Percentiles rank a stretch among this genome's conserved stretches.
Evolutionary conservation across 2,797 vertebrate species (phyloP).

Genomic region (Schizopygopsis malacanthus): DNA sequence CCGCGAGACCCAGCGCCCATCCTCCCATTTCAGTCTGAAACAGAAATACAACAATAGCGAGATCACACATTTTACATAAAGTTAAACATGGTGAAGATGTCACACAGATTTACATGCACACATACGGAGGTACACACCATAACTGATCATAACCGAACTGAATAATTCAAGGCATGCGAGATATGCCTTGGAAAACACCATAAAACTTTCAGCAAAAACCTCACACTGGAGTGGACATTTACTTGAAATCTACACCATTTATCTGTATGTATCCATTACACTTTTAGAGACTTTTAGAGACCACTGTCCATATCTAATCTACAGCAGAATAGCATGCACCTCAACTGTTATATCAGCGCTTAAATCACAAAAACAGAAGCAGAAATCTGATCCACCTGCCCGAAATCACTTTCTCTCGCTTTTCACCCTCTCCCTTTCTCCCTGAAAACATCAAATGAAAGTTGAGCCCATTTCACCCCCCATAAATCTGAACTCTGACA

Average conservation of each 20-base stretch:
- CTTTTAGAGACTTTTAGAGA: background rate
- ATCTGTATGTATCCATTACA: background rate
- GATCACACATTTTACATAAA: slow-evolving; percentile 21
- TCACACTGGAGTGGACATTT: slow-evolving; percentile 1
- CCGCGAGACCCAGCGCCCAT: slow-evolving; percentile 40
- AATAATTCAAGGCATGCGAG: background rate
- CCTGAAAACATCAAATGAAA: slow-evolving; percentile 49
- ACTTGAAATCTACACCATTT: background rate
- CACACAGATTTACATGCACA: slow-evolving; percentile 21
- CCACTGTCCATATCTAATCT: background rate
- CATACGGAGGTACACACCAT: background rate
- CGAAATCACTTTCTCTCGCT: slow-evolving; percentile 35
- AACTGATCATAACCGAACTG: background rate
- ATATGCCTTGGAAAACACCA: slow-evolving; percentile 7
- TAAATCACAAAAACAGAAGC: slow-evolving; percentile 34
- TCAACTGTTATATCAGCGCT: background rate
- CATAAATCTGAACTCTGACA: slow-evolving; percentile 50
- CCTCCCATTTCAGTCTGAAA: slow-evolving; percentile 60
- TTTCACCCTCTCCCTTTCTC: slow-evolving; percentile 2
- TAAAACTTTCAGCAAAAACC: background rate
- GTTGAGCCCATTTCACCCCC: slow-evolving; percentile 45
- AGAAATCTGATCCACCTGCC: slow-evolving; percentile 40
- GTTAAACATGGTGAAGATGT: slow-evolving; percentile 23
- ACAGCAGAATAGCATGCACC: background rate
- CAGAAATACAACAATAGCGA: slow-evolving; percentile 20